phyloP scores from a whole-genome alignment of 2,113 vertebrate species.

The Nerophis ophidion region DNA sequence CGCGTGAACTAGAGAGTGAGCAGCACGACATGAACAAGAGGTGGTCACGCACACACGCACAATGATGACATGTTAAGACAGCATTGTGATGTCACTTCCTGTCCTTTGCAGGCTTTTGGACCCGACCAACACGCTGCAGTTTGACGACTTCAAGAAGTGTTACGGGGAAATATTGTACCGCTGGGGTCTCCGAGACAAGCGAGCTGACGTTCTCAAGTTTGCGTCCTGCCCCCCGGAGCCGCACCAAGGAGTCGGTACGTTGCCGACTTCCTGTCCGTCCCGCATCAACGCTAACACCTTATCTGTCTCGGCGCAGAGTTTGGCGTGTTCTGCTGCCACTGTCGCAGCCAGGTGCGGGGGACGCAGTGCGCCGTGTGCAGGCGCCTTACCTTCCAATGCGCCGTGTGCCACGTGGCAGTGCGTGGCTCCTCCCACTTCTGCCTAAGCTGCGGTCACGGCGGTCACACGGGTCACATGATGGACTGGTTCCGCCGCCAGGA shows the following conservation, averaged over 20 bases:
- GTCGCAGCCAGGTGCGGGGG: conserved; percentile 87
- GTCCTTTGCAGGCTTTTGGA: conserved; percentile 79
- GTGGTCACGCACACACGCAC: conserved; percentile 47
- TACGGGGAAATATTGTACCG: conserved; percentile 95
- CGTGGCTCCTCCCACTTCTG: conserved; percentile 96
- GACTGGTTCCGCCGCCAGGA: conserved; percentile 96
- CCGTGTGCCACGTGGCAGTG: conserved; percentile 94
- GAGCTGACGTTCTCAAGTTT: conserved; percentile 94
- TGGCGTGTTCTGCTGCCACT: conserved; percentile 92
- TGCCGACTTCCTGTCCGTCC: not conserved
- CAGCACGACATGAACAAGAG: conserved; percentile 96
- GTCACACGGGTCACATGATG: conserved; percentile 97
- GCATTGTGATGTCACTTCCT: conserved; percentile 14
- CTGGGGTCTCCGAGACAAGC: conserved; percentile 91
- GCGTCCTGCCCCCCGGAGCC: conserved; percentile 91
- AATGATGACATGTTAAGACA: not conserved
- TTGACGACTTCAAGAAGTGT: conserved; percentile 96
- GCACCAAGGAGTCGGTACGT: conserved; percentile 91
- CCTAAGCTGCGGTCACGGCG: conserved; percentile 90
- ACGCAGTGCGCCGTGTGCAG: conserved; percentile 92
- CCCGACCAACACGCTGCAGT: conserved; percentile 87
- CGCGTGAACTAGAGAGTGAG: conserved; percentile 87
- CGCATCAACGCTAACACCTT: no score
- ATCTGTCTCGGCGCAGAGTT: conserved; percentile 75
- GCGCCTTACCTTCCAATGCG: conserved; percentile 93